A percentile compares a stretch with the other conserved stretches of the same genome.
phyloP scores from a whole-genome alignment of 2,888 invertebrate species.

The Aquatica leii region DNA sequence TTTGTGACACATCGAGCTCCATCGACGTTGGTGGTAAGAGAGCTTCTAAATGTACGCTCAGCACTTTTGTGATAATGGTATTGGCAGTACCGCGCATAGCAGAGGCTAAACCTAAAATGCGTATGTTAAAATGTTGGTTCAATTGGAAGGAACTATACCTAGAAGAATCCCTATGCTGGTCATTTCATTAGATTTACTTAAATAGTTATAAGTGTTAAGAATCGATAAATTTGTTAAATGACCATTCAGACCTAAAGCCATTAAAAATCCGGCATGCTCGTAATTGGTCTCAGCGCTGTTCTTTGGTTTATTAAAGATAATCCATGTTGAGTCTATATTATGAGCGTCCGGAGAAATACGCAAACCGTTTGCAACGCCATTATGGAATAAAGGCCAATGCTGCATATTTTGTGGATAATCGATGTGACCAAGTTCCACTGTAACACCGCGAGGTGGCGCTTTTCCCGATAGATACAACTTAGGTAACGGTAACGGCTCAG shows the following conservation, averaged over 20 bases:
- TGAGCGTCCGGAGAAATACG: constrained; percentile 77
- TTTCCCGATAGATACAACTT: constrained; percentile 85
- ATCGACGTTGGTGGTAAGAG: constrained; percentile 93
- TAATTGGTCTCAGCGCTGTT: constrained; percentile 72
- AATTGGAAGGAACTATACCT: constrained; percentile 36
- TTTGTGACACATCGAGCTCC: constrained; percentile 92
- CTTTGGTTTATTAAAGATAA: constrained; percentile 90
- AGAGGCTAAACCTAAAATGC: constrained; percentile 53
- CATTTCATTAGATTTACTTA: constrained; percentile 88
- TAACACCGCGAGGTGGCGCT: constrained; percentile 82
- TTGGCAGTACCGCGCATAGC: constrained; percentile 82
- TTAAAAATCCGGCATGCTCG: constrained; percentile 92
- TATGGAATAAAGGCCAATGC: constrained; percentile 94
- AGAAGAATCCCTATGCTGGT: constrained; percentile 89
- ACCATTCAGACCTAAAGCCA: constrained; percentile 93
- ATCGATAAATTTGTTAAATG: constrained; percentile 86
- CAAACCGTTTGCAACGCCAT: constrained; percentile 92
- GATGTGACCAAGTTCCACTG: constrained; percentile 84
- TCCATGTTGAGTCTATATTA: constrained; percentile 91
- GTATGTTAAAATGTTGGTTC: constrained; percentile 12
- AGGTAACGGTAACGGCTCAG: constrained; percentile 83
- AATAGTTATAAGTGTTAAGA: constrained; percentile 90
- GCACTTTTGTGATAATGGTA: constrained; percentile 81
- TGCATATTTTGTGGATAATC: constrained; percentile 88
- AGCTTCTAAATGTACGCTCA: constrained; percentile 90